Percentiles rank a stretch among this genome's conserved stretches.
Conservation (phyloP, 2,888 invertebrate species). For the Mactromeris polynyma region DNA sequence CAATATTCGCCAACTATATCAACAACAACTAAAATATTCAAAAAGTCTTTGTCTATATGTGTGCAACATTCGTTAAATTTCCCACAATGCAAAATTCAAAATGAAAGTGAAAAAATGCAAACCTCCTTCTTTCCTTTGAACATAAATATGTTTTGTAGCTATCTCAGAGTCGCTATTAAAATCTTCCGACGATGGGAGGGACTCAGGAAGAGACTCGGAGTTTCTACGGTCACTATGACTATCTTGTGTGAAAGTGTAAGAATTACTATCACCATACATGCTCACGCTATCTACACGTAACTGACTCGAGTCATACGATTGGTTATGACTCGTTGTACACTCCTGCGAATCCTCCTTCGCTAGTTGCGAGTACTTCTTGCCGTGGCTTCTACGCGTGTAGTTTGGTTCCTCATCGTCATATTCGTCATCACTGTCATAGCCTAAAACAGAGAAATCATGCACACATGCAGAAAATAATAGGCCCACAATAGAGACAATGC, state of each 20-base stretch:
- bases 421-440: slow-evolving; percentile 85
- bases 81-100: not conserved
- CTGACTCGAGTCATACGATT: slow-evolving; percentile 59
- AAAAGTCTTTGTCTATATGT: too few relatives aligned
- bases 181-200: slow-evolving; percentile 80
- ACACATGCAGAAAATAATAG: slow-evolving; percentile 38
- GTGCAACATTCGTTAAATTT: not conserved
- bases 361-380: slow-evolving; percentile 84
- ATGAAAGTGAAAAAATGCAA: slow-evolving; percentile 32
- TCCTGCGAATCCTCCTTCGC: slow-evolving; percentile 82
- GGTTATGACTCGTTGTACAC: slow-evolving; percentile 56
- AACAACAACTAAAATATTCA: too few relatives aligned
- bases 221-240: slow-evolving; percentile 73
- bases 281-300: slow-evolving; percentile 67
- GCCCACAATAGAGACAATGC: slow-evolving; percentile 31
- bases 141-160: slow-evolving; percentile 78
- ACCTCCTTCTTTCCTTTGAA: slow-evolving; percentile 83
- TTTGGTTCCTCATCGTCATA: slow-evolving; percentile 78
- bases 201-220: slow-evolving; percentile 76
- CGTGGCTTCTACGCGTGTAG: slow-evolving; percentile 81
- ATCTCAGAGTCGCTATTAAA: slow-evolving; percentile 81
- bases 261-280: slow-evolving; percentile 68
- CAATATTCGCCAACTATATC: too few relatives aligned
- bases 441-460: slow-evolving; percentile 79
- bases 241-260: slow-evolving; percentile 70